Evolutionary conservation across 2,888 invertebrate species (phyloP), one percentile per base, ranked within the genome.

Genomic region (Timandra comae): DNA sequence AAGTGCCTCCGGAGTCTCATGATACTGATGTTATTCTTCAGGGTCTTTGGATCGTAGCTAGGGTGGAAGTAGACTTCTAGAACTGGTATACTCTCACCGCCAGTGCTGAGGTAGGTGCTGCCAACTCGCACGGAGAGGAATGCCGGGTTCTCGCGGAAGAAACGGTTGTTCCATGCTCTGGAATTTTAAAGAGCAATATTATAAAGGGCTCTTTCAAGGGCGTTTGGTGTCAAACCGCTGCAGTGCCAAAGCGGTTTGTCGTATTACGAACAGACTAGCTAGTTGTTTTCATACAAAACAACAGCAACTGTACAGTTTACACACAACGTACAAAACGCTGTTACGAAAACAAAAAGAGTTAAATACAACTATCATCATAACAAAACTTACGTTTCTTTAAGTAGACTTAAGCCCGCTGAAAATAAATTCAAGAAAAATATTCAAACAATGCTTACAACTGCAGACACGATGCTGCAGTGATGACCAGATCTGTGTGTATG

Each of bases 371-470:
- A n/a, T n/a, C n/a, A n/a, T n/a, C n/a, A n/a, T n/a, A n/a, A n/a
- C n/a, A n/a, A n/a, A n/a, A n/a, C n/a, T n/a, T n/a, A n/a, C n/a
- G n/a, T n/a, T n/a, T n/a, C n/a, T n/a, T n/a, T n/a, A n/a, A n/a
- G n/a, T n/a, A n/a, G n/a, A n/a, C n/a, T n/a, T n/a, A n/a, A n/a
- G n/a, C n/a, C n/a, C n/a, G n/a, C n/a, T n/a, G n/a, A n/a, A n/a
- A n/a, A n/a, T n/a, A n/a, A n/a, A n/a, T n/a, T n/a, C n/a, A n/a
- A n/a, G n/a, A n/a, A n/a, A n/a, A n/a, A n/a, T n/a, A n/a, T n/a
- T n/a, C n/a, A n/a, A n/a, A n/a, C n/a, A n/a, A n/a, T n/a, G n/a
- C 70, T 64, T 52, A 80, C 82, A 80, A 29, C 53, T 82, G 81
- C 26, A 84, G 49, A 46, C 82, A 82, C 0, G 82, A 81, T 3